Evolutionary conservation across 2,797 vertebrate genomes (phyloP).

Genomic region (Danio tinwini): DNA sequence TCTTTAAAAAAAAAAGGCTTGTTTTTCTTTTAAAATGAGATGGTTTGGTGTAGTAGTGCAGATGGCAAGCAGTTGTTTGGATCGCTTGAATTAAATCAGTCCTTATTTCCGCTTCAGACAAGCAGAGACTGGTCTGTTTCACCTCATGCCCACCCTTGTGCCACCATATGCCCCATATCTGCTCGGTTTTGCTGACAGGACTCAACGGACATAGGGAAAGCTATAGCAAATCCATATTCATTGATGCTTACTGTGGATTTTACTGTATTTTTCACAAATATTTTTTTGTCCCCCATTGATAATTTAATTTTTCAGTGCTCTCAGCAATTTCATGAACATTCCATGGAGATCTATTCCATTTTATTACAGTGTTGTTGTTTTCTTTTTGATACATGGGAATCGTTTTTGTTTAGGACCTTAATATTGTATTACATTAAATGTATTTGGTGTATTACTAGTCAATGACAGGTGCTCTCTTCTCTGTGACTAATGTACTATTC

Average conservation of each 20-base stretch:
- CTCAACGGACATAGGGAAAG: background rate
- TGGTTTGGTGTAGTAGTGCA: slow-evolving; percentile 11
- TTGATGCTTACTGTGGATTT: background rate
- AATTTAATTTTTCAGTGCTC: slow-evolving; percentile 3
- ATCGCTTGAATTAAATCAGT: slow-evolving; percentile 35
- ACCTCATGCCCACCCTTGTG: slow-evolving; percentile 36
- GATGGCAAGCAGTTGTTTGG: slow-evolving; percentile 41
- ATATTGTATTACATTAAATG: slow-evolving; percentile 42
- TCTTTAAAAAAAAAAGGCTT: background rate
- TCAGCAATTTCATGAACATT: slow-evolving; percentile 30
- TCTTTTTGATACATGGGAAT: slow-evolving; percentile 2
- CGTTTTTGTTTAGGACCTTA: slow-evolving; percentile 19
- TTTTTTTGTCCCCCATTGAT: background rate
- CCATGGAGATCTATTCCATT: slow-evolving; percentile 39
- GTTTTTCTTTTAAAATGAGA: slow-evolving; percentile 10
- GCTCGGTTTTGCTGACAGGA: slow-evolving; percentile 19
- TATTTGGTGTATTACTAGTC: slow-evolving; percentile 30
- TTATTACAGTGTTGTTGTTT: slow-evolving; percentile 9
- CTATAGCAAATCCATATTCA: slow-evolving; percentile 5
- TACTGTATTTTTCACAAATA: background rate
- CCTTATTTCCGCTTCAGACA: slow-evolving; percentile 38
- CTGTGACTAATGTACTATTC: background rate
- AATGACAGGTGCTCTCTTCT: slow-evolving; percentile 21
- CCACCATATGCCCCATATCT: slow-evolving; percentile 45
- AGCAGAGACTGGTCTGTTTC: slow-evolving; percentile 31